Base-by-base conservation (phyloP, 2,888 invertebrate genomes). In the Mycogona germanica region DNA sequence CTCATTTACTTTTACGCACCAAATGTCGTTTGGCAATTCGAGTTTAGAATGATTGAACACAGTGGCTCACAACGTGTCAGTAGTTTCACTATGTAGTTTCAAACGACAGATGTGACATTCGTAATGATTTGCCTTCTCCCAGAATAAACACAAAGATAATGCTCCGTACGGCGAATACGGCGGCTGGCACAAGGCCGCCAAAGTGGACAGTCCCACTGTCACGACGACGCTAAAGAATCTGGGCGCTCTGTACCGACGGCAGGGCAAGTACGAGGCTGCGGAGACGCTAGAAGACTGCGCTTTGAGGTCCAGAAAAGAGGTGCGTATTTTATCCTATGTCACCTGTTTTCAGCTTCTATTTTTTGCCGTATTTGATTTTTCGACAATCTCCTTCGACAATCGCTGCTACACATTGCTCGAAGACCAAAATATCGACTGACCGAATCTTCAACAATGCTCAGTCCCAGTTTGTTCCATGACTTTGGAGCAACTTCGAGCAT, bases 201-300 rank as follows among this genome's bases (percentile, higher is more conserved):
- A 95, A 77, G 93, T 95, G 59, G 96, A 96, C 70, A 91, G 91
- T 1, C 93, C 95, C 0, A 95, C 95, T 0, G 93, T 96, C 37
- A 93, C 95, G 19, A 97, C 97, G 21, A 99, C 98, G 0, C 75
- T 98, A 60, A 99, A 96, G 76, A 99, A 99, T 75, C 77, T 98
- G 57, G 96, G 96, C 58, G 96, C 97, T 23, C 80, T 99, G 46
- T 99, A 99, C 73, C 80, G 98, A 65, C 80, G 97, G 60, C 97
- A 98, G 75, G 96, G 97, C 63, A 98, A 97, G 76, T 97, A 93
- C 73, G 96, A 97, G 72, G 98, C 98, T 6, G 98, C 98, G 0
- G 97, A 98, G 72, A 96, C 95, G 0, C 77, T 98, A 28, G 98
- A 99, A 69, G 97, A 98, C 75, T 97, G 96, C 74, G 96, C 96